Base-by-base conservation (phyloP, 2,797 vertebrate species). In the Manis crassicaudata region DNA sequence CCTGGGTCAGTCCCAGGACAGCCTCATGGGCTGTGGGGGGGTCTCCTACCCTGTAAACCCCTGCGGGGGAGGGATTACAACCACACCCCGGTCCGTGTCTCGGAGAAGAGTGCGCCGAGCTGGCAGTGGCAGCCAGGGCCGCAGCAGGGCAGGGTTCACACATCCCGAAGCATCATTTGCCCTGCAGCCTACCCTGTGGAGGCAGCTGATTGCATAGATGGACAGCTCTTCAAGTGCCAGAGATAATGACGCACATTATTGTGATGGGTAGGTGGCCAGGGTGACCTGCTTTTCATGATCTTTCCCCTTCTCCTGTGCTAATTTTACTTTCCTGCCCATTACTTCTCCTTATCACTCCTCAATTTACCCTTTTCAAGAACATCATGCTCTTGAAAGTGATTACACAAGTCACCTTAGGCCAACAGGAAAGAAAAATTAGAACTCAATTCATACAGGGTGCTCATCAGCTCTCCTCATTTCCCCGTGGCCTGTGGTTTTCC, bases 371-470 rank as follows among this genome's bases (percentile, higher is more conserved):
- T 92, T 87, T 43, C 14, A n/a, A 29, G 58, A 63, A 12, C 52
- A 18, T 0, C 13, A 1, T 12, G 88, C 95, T 87, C 79, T 84
- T 62, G 27, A 89, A 91, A 10, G 50, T 1, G 2, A 7, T n/a
- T 29, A 12, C 29, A 6, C 12, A 2, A 6, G 67, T 81, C 77
- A 17, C 72, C 56, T 25, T 5, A 10, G 54, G 67, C 37, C 85
- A 62, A 16, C 6, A 25, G 63, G 62, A 68, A 37, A 37, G 63
- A n/a, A 54, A 16, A 8, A 18, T 23, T 1, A 18, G 90, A 40
- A 10, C 5, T 0, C 0, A 3, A 6, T 5, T 43, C 75, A 1
- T 7, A 0, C 23, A 1, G 63, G 65, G 3, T 0, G 29, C 17
- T 14, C 0, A 0, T 23, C 7, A 1, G 0, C 72, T 16, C 8